Conservation (phyloP, 2,797 vertebrate species). For the Acipenser transmontanus region DNA sequence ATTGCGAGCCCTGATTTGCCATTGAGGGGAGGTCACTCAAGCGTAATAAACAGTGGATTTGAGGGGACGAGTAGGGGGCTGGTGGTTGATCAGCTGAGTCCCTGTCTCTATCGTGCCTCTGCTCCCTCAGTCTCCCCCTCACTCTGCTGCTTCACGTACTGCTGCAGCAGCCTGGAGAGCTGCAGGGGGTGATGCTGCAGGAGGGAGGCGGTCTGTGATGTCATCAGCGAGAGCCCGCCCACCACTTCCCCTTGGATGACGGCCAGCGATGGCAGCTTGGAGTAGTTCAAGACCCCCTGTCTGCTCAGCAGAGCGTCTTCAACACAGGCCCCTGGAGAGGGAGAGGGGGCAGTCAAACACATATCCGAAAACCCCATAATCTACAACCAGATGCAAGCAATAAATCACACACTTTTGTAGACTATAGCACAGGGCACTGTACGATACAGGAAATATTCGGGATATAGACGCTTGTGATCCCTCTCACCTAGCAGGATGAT, state of each 20-base stretch:
- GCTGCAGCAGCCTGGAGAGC: conserved; percentile 69
- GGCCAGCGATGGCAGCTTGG: conserved; percentile 68
- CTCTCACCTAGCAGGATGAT: conserved; percentile 75
- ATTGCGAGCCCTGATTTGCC: too few relatives aligned
- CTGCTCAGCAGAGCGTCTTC: conserved; percentile 76
- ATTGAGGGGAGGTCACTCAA: too few relatives aligned
- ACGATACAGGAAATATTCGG: background rate
- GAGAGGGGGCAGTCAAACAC: background rate
- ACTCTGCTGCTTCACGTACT: conserved; percentile 62
- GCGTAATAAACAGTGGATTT: too few relatives aligned
- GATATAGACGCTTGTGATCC: background rate
- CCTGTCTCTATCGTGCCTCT: background rate
- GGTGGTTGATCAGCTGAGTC: background rate
- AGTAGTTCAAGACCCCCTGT: conserved; percentile 67
- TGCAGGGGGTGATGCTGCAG: conserved; percentile 61
- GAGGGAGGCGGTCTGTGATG: conserved; percentile 59
- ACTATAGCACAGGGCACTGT: background rate
- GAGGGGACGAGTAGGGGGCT: too few relatives aligned
- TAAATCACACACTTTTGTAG: background rate
- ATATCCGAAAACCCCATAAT: too few relatives aligned
- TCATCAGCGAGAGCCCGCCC: conserved; percentile 60
- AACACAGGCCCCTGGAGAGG: conserved; percentile 70
- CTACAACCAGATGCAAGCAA: background rate
- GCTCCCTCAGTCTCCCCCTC: background rate
- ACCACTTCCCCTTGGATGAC: conserved; percentile 64